phyloP scores from a whole-genome alignment of 1,140 invertebrate species.

The Microplitis demolitor region DNA sequence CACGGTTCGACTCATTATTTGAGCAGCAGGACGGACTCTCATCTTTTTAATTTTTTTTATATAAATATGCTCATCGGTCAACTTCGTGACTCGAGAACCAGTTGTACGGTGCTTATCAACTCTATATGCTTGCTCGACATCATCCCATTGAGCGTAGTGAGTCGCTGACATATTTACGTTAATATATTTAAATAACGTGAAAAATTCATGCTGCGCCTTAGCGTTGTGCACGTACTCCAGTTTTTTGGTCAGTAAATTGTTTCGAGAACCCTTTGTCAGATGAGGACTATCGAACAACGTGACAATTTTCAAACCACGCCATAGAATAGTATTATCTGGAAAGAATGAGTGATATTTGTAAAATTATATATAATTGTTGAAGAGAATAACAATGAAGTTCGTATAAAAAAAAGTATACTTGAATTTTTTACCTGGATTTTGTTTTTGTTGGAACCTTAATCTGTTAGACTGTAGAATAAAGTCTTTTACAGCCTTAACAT shows the following conservation, averaged over 20 bases:
- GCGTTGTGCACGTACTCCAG: not conserved
- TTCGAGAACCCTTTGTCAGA: not conserved
- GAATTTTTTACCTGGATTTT: not conserved
- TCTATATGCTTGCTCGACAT: too few relatives aligned
- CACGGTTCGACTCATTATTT: too few relatives aligned
- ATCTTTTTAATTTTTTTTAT: too few relatives aligned
- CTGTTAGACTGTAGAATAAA: not conserved
- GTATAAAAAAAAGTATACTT: too few relatives aligned
- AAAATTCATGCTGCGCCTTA: too few relatives aligned
- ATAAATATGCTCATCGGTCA: too few relatives aligned
- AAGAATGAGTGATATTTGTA: not conserved
- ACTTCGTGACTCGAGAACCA: too few relatives aligned
- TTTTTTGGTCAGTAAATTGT: not conserved
- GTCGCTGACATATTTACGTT: too few relatives aligned
- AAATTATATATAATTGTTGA: not conserved
- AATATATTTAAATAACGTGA: too few relatives aligned
- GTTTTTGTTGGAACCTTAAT: not conserved
- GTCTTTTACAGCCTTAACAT: slow-evolving; percentile 20
- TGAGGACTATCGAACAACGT: not conserved
- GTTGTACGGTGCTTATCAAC: too few relatives aligned
- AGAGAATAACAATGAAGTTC: not conserved
- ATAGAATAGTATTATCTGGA: not conserved
- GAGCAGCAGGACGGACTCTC: too few relatives aligned
- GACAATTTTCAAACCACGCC: not conserved
- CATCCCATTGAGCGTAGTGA: too few relatives aligned